Percentiles rank a stretch among this genome's conserved stretches.
Evolutionary conservation across 2,888 invertebrate species (phyloP).

Genomic region (Drosophila affinis): DNA sequence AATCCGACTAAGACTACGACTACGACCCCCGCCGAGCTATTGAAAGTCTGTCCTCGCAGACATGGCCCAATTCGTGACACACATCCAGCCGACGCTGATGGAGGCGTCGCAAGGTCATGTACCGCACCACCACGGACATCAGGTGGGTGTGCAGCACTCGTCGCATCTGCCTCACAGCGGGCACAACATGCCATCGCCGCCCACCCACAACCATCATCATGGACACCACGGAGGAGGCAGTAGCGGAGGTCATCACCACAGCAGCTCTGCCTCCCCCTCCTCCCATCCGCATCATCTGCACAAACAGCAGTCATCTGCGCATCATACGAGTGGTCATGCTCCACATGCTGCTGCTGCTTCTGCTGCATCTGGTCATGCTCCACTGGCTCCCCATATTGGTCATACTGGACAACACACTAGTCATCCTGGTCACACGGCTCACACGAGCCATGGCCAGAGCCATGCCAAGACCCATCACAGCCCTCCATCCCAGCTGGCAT

Average conservation of each 20-base stretch:
- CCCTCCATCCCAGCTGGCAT: conserved; percentile 72
- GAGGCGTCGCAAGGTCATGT: conserved; percentile 86
- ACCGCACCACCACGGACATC: conserved; percentile 85
- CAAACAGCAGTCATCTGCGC: conserved; percentile 33
- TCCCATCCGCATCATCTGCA: conserved; percentile 52
- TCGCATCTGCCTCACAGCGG: conserved; percentile 84
- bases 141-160: conserved; percentile 83
- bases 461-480: conserved; percentile 69
- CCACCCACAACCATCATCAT: conserved; percentile 78
- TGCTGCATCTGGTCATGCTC: background rate
- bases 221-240: conserved; percentile 23
- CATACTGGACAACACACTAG: conserved; percentile 29
- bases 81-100: conserved; percentile 86
- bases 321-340: conserved; percentile 16
- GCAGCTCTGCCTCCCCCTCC: conserved; percentile 36
- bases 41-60: conserved; percentile 26
- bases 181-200: conserved; percentile 84
- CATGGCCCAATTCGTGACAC: conserved; percentile 87
- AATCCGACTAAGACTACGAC: too few species aligned
- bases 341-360: background rate
- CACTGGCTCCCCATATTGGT: background rate
- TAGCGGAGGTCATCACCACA: conserved; percentile 2
- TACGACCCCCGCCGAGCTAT: background rate
- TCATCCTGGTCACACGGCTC: conserved; percentile 45
- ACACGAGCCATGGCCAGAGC: conserved; percentile 39